Percentiles rank a stretch among this genome's conserved stretches.
Evolutionary conservation across 37 sponge, comb jelly and placozoan species (phyloP).

Genomic region (Petrosia ficiformis): DNA sequence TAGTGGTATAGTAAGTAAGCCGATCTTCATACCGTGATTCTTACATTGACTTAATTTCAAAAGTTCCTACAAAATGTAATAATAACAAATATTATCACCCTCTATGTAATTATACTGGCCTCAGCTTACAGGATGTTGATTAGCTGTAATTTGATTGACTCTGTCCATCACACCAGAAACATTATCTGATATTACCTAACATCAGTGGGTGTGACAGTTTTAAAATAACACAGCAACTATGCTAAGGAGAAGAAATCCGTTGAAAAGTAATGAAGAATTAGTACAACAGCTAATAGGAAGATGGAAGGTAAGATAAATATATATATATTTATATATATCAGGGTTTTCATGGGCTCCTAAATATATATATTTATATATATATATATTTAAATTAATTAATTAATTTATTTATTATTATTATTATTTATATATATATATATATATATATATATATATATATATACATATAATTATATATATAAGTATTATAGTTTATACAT

Average conservation of each 20-base stretch:
- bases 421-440: not conserved
- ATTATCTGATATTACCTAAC: too few species aligned
- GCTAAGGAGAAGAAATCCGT: conserved; percentile 3
- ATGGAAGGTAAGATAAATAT: conserved; percentile 12
- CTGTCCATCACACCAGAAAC: conserved; percentile 12
- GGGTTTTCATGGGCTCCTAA: too few species aligned
- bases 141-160: not conserved
- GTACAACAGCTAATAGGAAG: conserved; percentile 5
- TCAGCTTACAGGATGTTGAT: not conserved
- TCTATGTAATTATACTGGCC: not conserved
- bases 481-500: too few species aligned
- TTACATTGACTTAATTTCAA: conserved; percentile 7
- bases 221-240: too few species aligned
- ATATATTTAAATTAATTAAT: too few species aligned
- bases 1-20: conserved; percentile 16
- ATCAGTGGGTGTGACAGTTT: too few species aligned
- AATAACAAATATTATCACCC: not conserved
- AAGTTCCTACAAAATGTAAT: conserved; percentile 7
- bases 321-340: not conserved
- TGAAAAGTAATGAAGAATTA: not conserved
- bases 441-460: too few species aligned
- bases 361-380: too few species aligned
- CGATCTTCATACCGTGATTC: conserved; percentile 9
- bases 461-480: too few species aligned
- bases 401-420: too few species aligned